Evolutionary conservation across 2,113 vertebrate genomes (phyloP).

Genomic region (Vulpes ferrilata): DNA sequence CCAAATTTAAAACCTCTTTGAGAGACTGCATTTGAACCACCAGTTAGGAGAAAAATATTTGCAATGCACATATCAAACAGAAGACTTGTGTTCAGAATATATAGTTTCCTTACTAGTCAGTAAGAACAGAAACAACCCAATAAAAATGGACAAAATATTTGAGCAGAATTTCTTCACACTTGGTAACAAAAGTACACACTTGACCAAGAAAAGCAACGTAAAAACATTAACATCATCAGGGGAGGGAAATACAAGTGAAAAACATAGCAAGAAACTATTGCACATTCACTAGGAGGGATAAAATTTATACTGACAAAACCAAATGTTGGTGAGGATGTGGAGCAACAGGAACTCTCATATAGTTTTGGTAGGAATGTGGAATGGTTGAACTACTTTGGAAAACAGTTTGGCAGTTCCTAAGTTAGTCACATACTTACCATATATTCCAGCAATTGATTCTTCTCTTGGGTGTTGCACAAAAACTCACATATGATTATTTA

Average conservation of each 20-base stretch:
- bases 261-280: not conserved
- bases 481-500: not conserved
- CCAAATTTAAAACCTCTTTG: not conserved
- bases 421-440: not conserved
- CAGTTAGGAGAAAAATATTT: not conserved
- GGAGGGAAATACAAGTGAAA: not conserved
- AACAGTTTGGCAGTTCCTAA: not conserved
- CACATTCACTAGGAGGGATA: not conserved
- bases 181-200: not conserved
- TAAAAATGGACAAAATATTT: not conserved
- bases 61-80: not conserved
- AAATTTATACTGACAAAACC: not conserved
- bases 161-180: not conserved
- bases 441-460: not conserved
- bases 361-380: too few species aligned
- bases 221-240: not conserved
- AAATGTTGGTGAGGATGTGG: not conserved
- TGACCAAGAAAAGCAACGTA: not conserved
- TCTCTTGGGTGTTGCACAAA: not conserved
- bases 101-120: not conserved
- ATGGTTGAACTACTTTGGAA: not conserved
- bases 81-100: not conserved
- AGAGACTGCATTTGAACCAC: not conserved
- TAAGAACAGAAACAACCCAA: not conserved
- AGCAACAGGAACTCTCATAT: not conserved